A percentile compares a stretch with the other conserved stretches of the same genome.
These are phyloP conservation scores for Myiothlypis chrysogaster DNA, from an alignment of 2,797 vertebrate species.

Conservation along the genomic window DNA sequence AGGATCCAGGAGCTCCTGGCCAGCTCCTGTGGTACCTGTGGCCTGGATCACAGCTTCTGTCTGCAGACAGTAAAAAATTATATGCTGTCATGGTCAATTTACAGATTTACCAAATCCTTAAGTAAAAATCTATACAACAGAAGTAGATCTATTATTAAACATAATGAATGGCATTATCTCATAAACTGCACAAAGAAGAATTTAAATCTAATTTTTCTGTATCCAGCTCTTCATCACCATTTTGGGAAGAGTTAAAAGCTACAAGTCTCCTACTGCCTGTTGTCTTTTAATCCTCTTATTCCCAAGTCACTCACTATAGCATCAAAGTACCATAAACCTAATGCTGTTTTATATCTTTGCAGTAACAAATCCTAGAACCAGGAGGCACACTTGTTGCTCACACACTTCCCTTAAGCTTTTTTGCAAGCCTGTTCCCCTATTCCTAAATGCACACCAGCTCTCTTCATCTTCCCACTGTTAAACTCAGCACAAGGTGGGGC, in stretches of 20 bases:
- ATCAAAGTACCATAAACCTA: conserved; percentile 5
- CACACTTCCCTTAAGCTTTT: background rate
- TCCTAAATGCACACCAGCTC: background rate
- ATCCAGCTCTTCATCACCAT: conserved; percentile 14
- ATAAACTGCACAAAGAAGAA: background rate
- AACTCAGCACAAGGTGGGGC: background rate
- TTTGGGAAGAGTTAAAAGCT: conserved; percentile 31
- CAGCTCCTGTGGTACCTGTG: background rate
- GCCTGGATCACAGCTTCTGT: background rate
- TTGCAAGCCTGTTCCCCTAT: background rate
- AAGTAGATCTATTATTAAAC: conserved; percentile 1
- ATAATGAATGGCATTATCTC: background rate
- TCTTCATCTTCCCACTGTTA: background rate
- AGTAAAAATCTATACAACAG: background rate
- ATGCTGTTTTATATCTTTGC: conserved; percentile 4
- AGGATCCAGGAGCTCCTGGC: background rate
- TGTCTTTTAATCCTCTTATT: conserved; percentile 38
- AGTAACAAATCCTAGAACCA: conserved; percentile 6
- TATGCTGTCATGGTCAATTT: background rate
- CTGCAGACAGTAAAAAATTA: background rate
- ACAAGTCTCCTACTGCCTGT: background rate
- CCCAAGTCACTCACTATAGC: background rate
- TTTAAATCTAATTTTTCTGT: background rate
- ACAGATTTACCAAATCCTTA: background rate
- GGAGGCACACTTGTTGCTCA: conserved; percentile 12